phyloP scores from a whole-genome alignment of 2,888 invertebrate species.

The Chelonus formosanus region DNA sequence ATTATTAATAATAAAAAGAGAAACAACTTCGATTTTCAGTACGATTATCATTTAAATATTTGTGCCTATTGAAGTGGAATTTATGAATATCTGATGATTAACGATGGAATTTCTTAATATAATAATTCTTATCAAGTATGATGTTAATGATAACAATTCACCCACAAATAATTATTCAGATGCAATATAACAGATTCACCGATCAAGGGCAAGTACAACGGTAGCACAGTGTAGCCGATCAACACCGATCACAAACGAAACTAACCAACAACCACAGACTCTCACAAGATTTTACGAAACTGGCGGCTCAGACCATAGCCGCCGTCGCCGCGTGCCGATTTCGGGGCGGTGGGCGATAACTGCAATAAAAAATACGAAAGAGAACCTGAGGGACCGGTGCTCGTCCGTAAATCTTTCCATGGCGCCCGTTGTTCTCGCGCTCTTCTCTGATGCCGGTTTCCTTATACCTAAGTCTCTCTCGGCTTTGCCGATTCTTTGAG shows the following conservation, averaged over 20 bases:
- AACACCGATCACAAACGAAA: slow-evolving; percentile 36
- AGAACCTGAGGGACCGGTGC: slow-evolving; percentile 52
- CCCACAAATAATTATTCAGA: too few species aligned
- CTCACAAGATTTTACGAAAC: slow-evolving; percentile 43
- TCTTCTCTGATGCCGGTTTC: slow-evolving; percentile 31
- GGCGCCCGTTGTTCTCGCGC: slow-evolving; percentile 43
- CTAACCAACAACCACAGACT: slow-evolving; percentile 32
- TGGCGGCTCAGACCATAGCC: slow-evolving; percentile 32
- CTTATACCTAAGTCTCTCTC: slow-evolving; percentile 30
- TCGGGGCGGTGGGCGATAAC: slow-evolving; percentile 43
- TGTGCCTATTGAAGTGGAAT: too few species aligned
- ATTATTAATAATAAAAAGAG: too few species aligned
- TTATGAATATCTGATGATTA: too few species aligned
- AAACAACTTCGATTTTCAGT: too few species aligned
- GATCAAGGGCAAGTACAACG: slow-evolving; percentile 33
- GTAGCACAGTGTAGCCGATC: slow-evolving; percentile 32
- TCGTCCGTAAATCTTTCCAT: slow-evolving; percentile 56
- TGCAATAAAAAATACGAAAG: slow-evolving; percentile 42
- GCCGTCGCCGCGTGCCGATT: slow-evolving; percentile 42
- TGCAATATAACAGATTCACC: background rate
- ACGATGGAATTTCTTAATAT: too few species aligned
- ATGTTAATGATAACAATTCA: too few species aligned
- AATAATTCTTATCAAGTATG: too few species aligned
- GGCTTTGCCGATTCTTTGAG: slow-evolving; percentile 27
- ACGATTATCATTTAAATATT: too few species aligned